Conservation (phyloP, 2,797 vertebrate genomes). For the Halcyon smyrnensis region DNA sequence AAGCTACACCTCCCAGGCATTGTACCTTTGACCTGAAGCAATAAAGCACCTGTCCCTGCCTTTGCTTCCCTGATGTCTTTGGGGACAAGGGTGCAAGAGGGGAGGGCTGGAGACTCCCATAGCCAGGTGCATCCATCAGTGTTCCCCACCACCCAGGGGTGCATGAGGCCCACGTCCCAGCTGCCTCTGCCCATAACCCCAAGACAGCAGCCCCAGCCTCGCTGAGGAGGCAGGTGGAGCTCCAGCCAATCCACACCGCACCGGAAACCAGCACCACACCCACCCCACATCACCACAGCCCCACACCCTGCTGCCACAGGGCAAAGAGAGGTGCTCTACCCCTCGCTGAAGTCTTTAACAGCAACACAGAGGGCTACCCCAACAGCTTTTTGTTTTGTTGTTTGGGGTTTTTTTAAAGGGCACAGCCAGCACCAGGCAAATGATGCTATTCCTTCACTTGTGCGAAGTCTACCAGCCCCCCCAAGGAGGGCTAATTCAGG, state of each 20-base stretch:
- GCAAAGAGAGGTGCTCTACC: not conserved
- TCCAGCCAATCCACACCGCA: fast-evolving
- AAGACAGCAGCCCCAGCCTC: too few species aligned
- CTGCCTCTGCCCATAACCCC: too few species aligned
- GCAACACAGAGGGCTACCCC: not conserved
- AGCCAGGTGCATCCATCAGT: not conserved
- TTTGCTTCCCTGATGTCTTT: not conserved
- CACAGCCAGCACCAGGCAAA: not conserved
- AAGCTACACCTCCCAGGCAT: fast-evolving
- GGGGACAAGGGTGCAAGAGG: not conserved
- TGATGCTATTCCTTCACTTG: not conserved
- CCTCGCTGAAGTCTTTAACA: fast-evolving
- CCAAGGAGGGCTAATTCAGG: too few species aligned
- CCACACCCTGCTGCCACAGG: fast-evolving
- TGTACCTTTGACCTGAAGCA: not conserved
- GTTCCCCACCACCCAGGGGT: fast-evolving
- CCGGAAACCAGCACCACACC: too few species aligned
- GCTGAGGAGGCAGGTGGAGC: fast-evolving
- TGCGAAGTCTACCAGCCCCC: not conserved
- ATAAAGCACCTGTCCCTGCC: not conserved
- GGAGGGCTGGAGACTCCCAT: not conserved
- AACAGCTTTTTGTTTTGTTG: too few species aligned
- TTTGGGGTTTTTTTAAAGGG: too few species aligned
- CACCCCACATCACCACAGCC: too few species aligned
- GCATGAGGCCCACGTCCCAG: not conserved